Percentiles rank a stretch among this genome's conserved stretches.
phyloP scores from a whole-genome alignment of 2,113 vertebrate genomes.

The Cyanocitta stelleri region DNA sequence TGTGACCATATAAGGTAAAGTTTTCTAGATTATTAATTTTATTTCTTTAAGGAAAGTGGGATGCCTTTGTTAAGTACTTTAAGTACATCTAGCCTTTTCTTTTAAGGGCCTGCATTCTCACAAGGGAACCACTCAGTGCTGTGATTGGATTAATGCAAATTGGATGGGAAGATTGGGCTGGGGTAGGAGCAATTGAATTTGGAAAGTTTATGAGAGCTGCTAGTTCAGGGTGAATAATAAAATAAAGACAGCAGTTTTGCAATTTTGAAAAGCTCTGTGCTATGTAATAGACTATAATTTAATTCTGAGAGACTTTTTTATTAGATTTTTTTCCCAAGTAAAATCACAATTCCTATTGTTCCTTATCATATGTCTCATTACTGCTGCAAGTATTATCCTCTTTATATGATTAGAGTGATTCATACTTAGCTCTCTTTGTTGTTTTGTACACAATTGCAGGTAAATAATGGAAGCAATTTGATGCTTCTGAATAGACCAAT shows the following conservation, averaged over 20 bases:
- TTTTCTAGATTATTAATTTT: background rate
- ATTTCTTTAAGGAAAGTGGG: background rate
- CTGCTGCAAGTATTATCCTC: slow-evolving; percentile 34
- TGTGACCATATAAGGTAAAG: background rate
- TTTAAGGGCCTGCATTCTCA: slow-evolving; percentile 8
- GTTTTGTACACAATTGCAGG: slow-evolving; percentile 5
- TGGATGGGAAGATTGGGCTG: slow-evolving; percentile 17
- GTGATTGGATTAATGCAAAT: slow-evolving; percentile 44
- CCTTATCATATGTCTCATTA: slow-evolving; percentile 40
- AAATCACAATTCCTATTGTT: slow-evolving; percentile 50
- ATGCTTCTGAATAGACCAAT: slow-evolving; percentile 13
- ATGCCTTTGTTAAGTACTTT: background rate
- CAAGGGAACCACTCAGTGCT: background rate
- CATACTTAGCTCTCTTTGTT: background rate
- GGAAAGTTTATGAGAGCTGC: slow-evolving; percentile 6
- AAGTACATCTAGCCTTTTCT: slow-evolving; percentile 30
- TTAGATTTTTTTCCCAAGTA: slow-evolving; percentile 52
- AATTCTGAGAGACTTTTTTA: slow-evolving; percentile 49
- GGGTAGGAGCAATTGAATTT: slow-evolving; percentile 23
- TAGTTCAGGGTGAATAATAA: background rate
- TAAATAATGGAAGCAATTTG: slow-evolving; percentile 29
- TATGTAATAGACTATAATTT: slow-evolving; percentile 25
- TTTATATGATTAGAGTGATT: slow-evolving; percentile 40
- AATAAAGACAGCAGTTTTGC: background rate
- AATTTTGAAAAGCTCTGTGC: background rate